These are phyloP conservation scores for Platyrinchus mystaceus DNA, from an alignment of 2,797 vertebrate genomes.

Conservation along the genomic window DNA sequence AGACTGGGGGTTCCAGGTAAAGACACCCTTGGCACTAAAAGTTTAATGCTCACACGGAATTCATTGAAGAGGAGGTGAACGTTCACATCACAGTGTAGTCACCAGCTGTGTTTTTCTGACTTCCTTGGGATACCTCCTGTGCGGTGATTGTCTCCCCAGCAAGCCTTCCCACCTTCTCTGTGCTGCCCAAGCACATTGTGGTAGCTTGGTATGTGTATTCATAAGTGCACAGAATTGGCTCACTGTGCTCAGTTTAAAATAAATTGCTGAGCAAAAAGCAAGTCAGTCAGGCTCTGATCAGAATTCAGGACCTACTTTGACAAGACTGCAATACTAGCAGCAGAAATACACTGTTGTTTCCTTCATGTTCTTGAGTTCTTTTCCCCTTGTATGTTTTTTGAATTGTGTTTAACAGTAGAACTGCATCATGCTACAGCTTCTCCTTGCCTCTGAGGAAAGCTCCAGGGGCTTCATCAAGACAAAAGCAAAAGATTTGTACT, in stretches of 20 bases:
- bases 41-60: not conserved
- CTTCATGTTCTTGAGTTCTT: not conserved
- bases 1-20: not conserved
- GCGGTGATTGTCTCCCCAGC: not conserved
- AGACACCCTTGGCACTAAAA: not conserved
- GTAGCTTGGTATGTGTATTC: not conserved
- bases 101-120: not conserved
- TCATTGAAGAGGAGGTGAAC: not conserved
- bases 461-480: conserved; percentile 6
- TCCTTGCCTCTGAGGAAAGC: conserved; percentile 7
- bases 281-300: not conserved
- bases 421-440: not conserved
- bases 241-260: not conserved
- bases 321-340: not conserved
- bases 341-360: not conserved
- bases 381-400: not conserved
- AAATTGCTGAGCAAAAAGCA: not conserved
- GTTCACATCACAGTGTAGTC: not conserved
- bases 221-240: not conserved
- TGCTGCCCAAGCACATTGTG: not conserved
- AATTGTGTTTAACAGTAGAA: not conserved
- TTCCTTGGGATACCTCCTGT: not conserved
- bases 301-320: not conserved
- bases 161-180: not conserved
- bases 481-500: not conserved